Evolutionary conservation across 2,797 vertebrate species (phyloP), one percentile per base, ranked within the genome.

Genomic region (Squalus acanthias): DNA sequence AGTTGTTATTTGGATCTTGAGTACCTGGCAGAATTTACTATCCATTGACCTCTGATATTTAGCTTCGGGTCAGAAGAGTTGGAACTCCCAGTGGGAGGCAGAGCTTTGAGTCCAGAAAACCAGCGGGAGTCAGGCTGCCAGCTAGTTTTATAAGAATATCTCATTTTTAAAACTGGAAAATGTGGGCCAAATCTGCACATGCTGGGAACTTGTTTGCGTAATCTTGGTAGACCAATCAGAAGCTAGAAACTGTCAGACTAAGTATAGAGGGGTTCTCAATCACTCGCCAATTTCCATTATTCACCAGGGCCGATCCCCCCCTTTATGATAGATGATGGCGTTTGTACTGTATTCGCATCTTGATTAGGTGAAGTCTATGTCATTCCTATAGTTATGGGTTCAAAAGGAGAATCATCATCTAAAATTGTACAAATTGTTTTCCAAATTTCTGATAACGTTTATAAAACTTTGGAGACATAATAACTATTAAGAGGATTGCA

Each of bases 21-120:
- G 82, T 85, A 85, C 82, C 82, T 85, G 82, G 82, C 39, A 85
- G 82, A 85, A 85, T 50, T 85, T 85, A 85, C 39, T 50, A 85
- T 50, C 82, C 39, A 50, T 50, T 85, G 82, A 85, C 82, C 46
- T 85, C 46, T 85, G 46, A 20, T 85, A 85, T 50, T 85, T 85
- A 85, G 39, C 39, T 85, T 50, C 8, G 82, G 20, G 82, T 85
- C 39, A 85, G 82, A 85, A 50, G 46, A 85, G 82, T 50, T 9
- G 46, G 46, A 76, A 76, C 33, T 76, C 39, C 46, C 82, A 85
- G 39, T 1, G 20, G 82, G 46, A 85, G 7, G 46, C 7, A 50
- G 22, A 39, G 82, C 20, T 85, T 85, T 85, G 20, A 50, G 7
- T 6, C 39, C 20, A 8, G 79, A 46, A 85, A 20, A 85, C 15